These are phyloP conservation scores for Mongoloraphidia duomilia DNA, from an alignment of 2,888 invertebrate genomes.

Conservation along the genomic window DNA sequence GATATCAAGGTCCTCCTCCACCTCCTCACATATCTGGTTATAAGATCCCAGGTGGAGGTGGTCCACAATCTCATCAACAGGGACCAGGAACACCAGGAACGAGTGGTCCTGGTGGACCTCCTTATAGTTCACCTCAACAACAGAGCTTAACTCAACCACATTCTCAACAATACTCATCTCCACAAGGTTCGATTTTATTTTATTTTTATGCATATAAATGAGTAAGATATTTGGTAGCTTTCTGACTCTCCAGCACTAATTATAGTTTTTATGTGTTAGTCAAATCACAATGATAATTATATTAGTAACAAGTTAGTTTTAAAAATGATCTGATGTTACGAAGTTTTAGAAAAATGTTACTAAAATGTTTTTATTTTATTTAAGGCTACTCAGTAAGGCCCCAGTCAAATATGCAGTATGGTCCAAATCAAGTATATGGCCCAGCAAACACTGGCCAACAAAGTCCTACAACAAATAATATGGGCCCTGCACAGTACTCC, in stretches of 20 bases:
- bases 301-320: too few species aligned
- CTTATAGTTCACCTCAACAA: conserved; percentile 15
- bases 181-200: conserved; percentile 27
- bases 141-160: conserved; percentile 11
- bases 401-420: conserved; percentile 35
- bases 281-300: too few species aligned
- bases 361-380: too few species aligned
- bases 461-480: conserved; percentile 22
- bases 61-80: conserved; percentile 20
- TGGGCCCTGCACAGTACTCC: conserved; percentile 35
- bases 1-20: conserved; percentile 13
- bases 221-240: too few species aligned
- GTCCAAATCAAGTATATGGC: conserved; percentile 34
- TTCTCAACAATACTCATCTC: conserved; percentile 32
- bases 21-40: conserved; percentile 26
- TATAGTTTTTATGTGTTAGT: too few species aligned
- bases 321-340: too few species aligned
- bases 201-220: too few species aligned
- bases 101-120: conserved; percentile 29
- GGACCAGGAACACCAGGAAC: conserved; percentile 43
- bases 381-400: conserved; percentile 30
- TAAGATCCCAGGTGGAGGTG: conserved; percentile 1
- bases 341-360: too few species aligned
- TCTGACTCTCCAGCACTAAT: too few species aligned
- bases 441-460: conserved; percentile 33